Evolutionary conservation across 1,140 invertebrate species (phyloP), one percentile per base, ranked within the genome.

Genomic region (Oncopeltus fasciatus): DNA sequence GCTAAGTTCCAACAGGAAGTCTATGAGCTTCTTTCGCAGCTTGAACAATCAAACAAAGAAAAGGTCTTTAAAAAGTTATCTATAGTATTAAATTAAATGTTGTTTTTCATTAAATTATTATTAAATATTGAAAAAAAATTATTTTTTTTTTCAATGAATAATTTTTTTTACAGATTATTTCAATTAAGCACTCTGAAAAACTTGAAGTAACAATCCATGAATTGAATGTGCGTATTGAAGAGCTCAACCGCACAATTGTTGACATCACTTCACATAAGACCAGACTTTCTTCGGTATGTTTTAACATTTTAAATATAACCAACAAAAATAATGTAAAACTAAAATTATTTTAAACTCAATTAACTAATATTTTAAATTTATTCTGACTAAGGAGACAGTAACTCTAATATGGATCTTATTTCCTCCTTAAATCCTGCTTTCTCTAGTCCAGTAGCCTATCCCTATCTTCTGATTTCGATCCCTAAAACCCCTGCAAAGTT

Each of bases 1-100:
- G 78, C 85, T 69, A 95, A 95, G 79, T 92, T 95, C 80, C 92
- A 96, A 77, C 83, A 88, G 70, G 94, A 97, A 80, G 88, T 96
- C 29, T 95, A 94, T 77, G 93, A 97, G 76, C 81, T 96, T 65
- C 81, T 95, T 70, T 83, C 92, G 66, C 93, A 95, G 80, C 82
- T 95, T 69, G 94, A 97, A 76, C 84, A 81, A 69, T 81, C 89
- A 68, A 92, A 85, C 76, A 95, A 95, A 76, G 94, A 97, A 71
- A 92, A 90, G 74, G 80, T 81, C 70, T 24, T 20, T 26, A 69
- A 64, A 38, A 8, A 38, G n/a, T n/a, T n/a, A n/a, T n/a, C n/a
- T n/a, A n/a, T n/a, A n/a, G n/a, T n/a, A n/a, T n/a, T n/a, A n/a
- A n/a, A n/a, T n/a, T n/a, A n/a, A n/a, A n/a, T n/a, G n/a, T n/a